Conservation (phyloP, 2,888 invertebrate genomes). For the Camptogramma bilineatum region DNA sequence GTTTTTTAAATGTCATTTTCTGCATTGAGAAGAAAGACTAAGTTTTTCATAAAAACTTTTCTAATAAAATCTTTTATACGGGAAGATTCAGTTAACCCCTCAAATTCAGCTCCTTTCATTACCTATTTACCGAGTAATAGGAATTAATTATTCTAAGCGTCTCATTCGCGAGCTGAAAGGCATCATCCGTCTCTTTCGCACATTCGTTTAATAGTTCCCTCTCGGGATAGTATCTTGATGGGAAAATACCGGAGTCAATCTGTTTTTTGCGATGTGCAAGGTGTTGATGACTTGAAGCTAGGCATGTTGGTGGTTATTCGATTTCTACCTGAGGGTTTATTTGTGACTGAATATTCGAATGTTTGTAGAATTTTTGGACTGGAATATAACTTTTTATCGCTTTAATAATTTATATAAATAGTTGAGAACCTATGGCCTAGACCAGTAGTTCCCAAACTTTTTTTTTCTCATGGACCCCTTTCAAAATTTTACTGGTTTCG, state of each 20-base stretch:
- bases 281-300: slow-evolving; percentile 21
- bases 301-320: slow-evolving; percentile 3
- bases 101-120: slow-evolving; percentile 1
- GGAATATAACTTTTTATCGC: no score
- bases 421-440: no score
- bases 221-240: slow-evolving; percentile 42
- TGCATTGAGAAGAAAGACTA: no score
- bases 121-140: slow-evolving; percentile 10
- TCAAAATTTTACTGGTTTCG: no score
- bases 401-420: no score
- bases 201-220: slow-evolving; percentile 41
- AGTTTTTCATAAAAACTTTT: neutral
- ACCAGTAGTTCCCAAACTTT: no score
- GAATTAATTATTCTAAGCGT: slow-evolving; percentile 24
- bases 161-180: slow-evolving; percentile 13
- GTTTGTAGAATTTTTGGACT: no score
- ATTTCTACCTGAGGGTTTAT: neutral
- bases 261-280: slow-evolving; percentile 40
- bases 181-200: slow-evolving; percentile 29
- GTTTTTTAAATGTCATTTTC: neutral
- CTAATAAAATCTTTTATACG: neutral
- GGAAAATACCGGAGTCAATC: slow-evolving; percentile 40
- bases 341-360: neutral
- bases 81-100: neutral
- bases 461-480: no score